Conservation (phyloP, 2,797 vertebrate genomes). For the Manis crassicaudata region DNA sequence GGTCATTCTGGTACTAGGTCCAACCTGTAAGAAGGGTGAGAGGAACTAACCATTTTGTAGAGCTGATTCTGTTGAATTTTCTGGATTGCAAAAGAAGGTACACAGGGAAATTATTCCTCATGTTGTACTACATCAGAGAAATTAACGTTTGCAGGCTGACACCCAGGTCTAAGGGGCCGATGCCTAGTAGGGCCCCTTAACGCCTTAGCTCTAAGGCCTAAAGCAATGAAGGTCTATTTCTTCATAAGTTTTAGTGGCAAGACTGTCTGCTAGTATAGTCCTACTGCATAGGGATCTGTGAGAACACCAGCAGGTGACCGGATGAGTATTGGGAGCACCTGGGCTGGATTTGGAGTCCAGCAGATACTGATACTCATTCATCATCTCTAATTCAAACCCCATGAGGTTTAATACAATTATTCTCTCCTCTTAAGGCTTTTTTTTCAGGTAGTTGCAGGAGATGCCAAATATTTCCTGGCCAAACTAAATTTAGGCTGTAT, state of each 20-base stretch:
- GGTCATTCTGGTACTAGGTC: background rate
- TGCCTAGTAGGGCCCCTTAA: background rate
- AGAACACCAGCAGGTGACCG: background rate
- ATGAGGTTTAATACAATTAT: conserved; percentile 65
- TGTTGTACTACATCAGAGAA: background rate
- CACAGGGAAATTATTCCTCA: background rate
- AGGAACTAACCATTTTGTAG: background rate
- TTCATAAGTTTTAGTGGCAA: background rate
- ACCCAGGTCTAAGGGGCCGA: background rate
- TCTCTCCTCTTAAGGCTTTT: conserved; percentile 87
- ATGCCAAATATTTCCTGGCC: conserved; percentile 87
- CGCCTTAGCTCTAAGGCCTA: background rate
- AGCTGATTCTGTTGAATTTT: background rate
- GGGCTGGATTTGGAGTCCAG: background rate
- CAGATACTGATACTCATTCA: background rate
- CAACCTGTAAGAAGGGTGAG: background rate
- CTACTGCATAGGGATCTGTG: background rate
- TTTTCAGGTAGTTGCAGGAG: conserved; percentile 90
- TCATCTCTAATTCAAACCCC: background rate
- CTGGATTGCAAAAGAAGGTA: background rate
- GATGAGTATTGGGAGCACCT: background rate
- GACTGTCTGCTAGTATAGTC: background rate
- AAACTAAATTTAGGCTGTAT: conserved; percentile 84
- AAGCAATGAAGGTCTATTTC: background rate
- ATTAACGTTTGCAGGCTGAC: background rate